Evolutionary conservation across 2,888 invertebrate species (phyloP).

Genomic region (Zeuzera pyrina): DNA sequence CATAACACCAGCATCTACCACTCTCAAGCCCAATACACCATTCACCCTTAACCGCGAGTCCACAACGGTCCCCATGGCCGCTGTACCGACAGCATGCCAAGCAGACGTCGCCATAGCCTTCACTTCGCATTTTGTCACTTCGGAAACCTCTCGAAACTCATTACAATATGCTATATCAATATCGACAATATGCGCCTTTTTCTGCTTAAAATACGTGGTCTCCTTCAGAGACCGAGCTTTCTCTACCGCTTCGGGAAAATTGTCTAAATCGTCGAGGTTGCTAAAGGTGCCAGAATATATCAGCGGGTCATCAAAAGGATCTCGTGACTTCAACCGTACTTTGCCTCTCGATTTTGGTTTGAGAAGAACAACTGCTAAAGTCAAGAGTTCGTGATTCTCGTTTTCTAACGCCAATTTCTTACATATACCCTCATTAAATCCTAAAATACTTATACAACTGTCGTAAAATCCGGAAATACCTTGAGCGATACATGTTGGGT

Average conservation of each 20-base stretch:
- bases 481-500: constrained; percentile 37
- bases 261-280: constrained; percentile 30
- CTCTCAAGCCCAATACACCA: constrained; percentile 35
- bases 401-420: constrained; percentile 26
- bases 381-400: constrained; percentile 32
- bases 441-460: constrained; percentile 28
- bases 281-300: constrained; percentile 47
- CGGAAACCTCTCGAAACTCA: constrained; percentile 22
- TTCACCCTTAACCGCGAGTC: constrained; percentile 33
- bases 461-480: constrained; percentile 23
- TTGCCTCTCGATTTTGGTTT: constrained; percentile 48
- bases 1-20: constrained; percentile 55
- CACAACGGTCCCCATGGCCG: constrained; percentile 45
- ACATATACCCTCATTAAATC: constrained; percentile 34
- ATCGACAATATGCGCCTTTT: constrained; percentile 33
- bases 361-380: constrained; percentile 39
- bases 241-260: constrained; percentile 33
- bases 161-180: constrained; percentile 30
- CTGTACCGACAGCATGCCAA: constrained; percentile 56
- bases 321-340: constrained; percentile 30
- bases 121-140: constrained; percentile 56
- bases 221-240: constrained; percentile 29
- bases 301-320: constrained; percentile 34
- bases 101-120: constrained; percentile 40
- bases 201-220: constrained; percentile 35